Evolutionary conservation across 2,797 vertebrate genomes (phyloP).

Genomic region (Lerista edwardsae): DNA sequence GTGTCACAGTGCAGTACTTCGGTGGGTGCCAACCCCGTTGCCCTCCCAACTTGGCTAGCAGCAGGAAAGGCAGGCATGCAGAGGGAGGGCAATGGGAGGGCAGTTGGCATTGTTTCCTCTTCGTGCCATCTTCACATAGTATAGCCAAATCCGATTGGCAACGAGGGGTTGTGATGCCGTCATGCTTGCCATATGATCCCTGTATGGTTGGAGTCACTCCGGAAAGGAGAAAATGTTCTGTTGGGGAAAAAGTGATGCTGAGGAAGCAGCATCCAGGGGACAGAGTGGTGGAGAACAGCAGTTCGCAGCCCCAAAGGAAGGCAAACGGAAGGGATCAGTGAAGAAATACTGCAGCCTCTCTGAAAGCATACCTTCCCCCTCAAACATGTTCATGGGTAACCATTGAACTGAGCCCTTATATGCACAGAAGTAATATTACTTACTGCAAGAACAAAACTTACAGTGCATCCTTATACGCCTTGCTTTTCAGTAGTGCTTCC

Average conservation of each 20-base stretch:
- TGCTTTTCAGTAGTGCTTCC: too few species aligned
- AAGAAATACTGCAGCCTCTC: not conserved
- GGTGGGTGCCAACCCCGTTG: not conserved
- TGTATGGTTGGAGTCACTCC: not conserved
- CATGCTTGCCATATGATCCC: not conserved
- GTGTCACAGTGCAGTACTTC: not conserved
- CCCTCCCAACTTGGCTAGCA: not conserved
- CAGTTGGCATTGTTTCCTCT: not conserved
- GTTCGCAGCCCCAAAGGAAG: not conserved
- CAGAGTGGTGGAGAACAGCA: not conserved
- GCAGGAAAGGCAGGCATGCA: not conserved
- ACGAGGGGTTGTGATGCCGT: not conserved
- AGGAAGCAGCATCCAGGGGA: not conserved
- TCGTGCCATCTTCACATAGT: not conserved
- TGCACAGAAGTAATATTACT: not conserved
- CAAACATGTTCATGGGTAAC: not conserved
- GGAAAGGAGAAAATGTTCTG: not conserved
- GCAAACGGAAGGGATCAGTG: not conserved
- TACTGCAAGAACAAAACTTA: constrained; percentile 15
- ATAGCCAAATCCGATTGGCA: not conserved
- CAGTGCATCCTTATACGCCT: not conserved
- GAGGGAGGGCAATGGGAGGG: not conserved
- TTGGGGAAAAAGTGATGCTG: not conserved
- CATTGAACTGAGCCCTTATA: not conserved
- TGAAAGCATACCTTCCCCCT: not conserved